phyloP scores from a whole-genome alignment of 2,888 invertebrate genomes.

The Archips crataeganus region DNA sequence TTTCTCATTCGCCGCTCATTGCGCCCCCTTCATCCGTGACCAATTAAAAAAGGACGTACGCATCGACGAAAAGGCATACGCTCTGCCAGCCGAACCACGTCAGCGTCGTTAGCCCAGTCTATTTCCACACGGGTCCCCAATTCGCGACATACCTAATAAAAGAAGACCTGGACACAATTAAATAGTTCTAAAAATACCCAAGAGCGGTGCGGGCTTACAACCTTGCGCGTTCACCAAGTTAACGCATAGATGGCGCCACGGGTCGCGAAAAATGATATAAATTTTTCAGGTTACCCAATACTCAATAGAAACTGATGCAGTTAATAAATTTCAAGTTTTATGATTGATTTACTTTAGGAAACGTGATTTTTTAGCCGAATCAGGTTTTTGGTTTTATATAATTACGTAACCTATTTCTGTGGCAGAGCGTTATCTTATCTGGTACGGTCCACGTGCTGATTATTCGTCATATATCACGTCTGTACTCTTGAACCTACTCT shows the following conservation, averaged over 20 bases:
- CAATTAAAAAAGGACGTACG: conserved; percentile 1
- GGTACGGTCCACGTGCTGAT: conserved; percentile 52
- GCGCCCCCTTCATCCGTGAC: background rate
- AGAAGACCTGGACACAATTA: conserved; percentile 46
- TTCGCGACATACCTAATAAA: conserved; percentile 18
- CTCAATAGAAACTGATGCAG: background rate
- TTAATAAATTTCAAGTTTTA: background rate
- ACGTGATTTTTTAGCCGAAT: background rate
- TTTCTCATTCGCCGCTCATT: background rate
- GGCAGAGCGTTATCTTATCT: conserved; percentile 60
- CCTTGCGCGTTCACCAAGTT: conserved; percentile 68
- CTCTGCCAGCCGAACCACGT: background rate
- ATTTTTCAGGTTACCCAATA: conserved; percentile 50
- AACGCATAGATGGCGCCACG: conserved; percentile 70
- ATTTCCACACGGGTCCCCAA: conserved; percentile 37
- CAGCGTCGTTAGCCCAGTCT: conserved; percentile 6
- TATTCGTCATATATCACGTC: conserved; percentile 54
- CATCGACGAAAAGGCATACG: background rate
- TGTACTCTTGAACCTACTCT: conserved; percentile 24
- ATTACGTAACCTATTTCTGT: conserved; percentile 6
- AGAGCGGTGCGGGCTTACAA: conserved; percentile 48
- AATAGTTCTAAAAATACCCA: conserved; percentile 51
- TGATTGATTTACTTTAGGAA: background rate
- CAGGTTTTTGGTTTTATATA: background rate
- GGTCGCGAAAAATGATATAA: conserved; percentile 55